phyloP scores from a whole-genome alignment of 2,797 vertebrate genomes.

The Cottoperca gobio region DNA sequence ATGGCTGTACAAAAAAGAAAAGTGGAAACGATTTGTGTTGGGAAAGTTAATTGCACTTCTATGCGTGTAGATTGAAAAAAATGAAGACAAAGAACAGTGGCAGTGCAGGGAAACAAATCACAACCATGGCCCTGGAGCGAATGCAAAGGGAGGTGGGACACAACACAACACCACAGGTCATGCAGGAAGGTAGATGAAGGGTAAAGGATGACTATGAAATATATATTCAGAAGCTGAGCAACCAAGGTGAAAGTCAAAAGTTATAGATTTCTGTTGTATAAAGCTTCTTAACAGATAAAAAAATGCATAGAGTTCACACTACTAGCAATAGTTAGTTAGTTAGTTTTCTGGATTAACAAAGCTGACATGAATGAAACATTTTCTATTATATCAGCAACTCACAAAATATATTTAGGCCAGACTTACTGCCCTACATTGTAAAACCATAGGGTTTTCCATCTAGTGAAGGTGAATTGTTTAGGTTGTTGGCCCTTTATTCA shows the following conservation, averaged over 20 bases:
- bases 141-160: neutral
- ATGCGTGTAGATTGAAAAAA: no score
- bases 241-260: neutral
- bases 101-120: slow-evolving; percentile 5
- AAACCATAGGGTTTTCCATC: no score
- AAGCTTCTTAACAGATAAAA: neutral
- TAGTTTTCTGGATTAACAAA: slow-evolving; percentile 8
- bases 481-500: no score
- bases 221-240: neutral
- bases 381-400: neutral
- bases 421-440: no score
- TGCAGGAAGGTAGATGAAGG: slow-evolving; percentile 53
- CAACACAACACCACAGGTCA: slow-evolving; percentile 52
- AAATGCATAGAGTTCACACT: neutral
- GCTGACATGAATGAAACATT: neutral
- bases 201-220: neutral
- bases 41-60: neutral
- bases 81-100: neutral
- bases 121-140: neutral
- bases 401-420: no score
- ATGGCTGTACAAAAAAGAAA: neutral
- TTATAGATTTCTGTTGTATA: neutral
- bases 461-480: neutral
- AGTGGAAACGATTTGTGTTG: neutral
- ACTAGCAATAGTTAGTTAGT: neutral